Evolutionary conservation across 2,797 vertebrate species (phyloP).

Genomic region (Menidia menidia): DNA sequence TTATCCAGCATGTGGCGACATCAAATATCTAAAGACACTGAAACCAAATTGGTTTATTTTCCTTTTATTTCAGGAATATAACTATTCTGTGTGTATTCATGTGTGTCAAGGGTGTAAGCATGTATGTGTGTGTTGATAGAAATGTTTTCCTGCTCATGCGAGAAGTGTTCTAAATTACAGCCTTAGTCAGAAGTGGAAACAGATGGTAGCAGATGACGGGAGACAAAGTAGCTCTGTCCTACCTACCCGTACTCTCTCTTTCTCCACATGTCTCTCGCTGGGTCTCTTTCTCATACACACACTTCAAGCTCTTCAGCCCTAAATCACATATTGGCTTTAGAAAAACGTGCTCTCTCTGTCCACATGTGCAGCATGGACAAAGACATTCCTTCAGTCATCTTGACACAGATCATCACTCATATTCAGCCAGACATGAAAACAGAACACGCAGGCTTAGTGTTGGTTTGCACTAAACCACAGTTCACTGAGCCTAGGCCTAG

Average conservation of each 20-base stretch:
- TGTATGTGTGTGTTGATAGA: constrained; percentile 61
- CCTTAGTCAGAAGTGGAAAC: constrained; percentile 84
- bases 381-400: constrained; percentile 66
- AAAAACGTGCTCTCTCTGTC: constrained; percentile 43
- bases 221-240: constrained; percentile 82
- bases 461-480: constrained; percentile 54
- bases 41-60: constrained; percentile 80
- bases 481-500: constrained; percentile 59
- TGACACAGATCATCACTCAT: constrained; percentile 70
- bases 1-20: constrained; percentile 65
- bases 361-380: constrained; percentile 57
- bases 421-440: constrained; percentile 62
- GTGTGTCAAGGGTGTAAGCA: constrained; percentile 8
- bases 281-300: constrained; percentile 26
- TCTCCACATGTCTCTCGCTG: constrained; percentile 23
- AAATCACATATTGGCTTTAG: constrained; percentile 53
- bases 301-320: constrained; percentile 40
- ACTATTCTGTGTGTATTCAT: constrained; percentile 56
- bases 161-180: constrained; percentile 86
- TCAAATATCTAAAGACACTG: constrained; percentile 68
- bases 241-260: constrained; percentile 54
- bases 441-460: constrained; percentile 45
- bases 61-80: constrained; percentile 74
- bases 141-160: constrained; percentile 83
- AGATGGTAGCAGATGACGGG: constrained; percentile 83